Evolutionary conservation across 1,140 invertebrate species (phyloP).

Genomic region (Oedothorax gibbosus): DNA sequence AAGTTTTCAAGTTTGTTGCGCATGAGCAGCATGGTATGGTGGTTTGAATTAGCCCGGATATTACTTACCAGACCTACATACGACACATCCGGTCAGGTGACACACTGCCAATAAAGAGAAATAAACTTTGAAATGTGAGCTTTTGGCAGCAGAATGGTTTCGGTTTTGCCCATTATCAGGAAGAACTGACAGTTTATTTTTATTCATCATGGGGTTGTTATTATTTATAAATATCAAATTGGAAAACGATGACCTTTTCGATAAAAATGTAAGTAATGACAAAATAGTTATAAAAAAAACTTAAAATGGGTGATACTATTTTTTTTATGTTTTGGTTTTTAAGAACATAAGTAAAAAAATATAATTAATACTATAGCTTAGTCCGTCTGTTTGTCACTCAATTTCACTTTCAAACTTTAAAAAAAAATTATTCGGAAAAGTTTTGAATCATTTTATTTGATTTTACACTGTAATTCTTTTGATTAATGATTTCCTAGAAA

Average conservation of each 20-base stretch:
- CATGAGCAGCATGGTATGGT: not conserved
- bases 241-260: not conserved
- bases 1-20: not conserved
- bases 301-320: not conserved
- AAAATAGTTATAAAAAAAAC: not conserved
- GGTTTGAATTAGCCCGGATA: slow-evolving; percentile 45
- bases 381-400: too few species aligned
- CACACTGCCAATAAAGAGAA: slow-evolving; percentile 17
- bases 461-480: too few species aligned
- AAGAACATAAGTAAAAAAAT: not conserved
- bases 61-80: slow-evolving; percentile 53
- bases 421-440: too few species aligned
- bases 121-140: not conserved
- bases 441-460: too few species aligned
- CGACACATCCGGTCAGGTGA: slow-evolving; percentile 51
- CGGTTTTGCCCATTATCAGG: too few species aligned
- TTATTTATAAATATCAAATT: not conserved
- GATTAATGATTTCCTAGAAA: too few species aligned
- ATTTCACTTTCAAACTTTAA: too few species aligned
- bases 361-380: not conserved
- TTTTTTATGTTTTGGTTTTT: not conserved
- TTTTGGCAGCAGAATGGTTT: too few species aligned
- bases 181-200: too few species aligned
- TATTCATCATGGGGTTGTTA: too few species aligned
- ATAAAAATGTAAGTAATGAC: not conserved